These are phyloP conservation scores for Strigamia maritima DNA, from an alignment of 2,888 invertebrate genomes.

Conservation along the genomic window DNA sequence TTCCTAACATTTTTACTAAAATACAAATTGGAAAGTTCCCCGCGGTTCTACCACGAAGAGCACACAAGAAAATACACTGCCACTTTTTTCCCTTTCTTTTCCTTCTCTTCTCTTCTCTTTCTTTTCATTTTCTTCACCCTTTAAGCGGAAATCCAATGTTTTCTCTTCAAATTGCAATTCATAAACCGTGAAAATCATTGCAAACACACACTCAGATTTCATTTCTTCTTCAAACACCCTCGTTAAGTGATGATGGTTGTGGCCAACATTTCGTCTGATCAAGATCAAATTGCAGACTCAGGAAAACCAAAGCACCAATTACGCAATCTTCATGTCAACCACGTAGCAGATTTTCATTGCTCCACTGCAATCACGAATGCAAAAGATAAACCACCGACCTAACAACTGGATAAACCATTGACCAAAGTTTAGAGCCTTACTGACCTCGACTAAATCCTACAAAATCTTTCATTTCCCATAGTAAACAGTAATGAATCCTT, in stretches of 20 bases:
- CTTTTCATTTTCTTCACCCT: background rate
- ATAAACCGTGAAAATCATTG: background rate
- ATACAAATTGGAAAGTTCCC: conserved; percentile 10
- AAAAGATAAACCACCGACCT: background rate
- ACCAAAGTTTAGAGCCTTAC: too few relatives aligned
- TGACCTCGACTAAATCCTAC: too few relatives aligned
- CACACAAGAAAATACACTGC: background rate
- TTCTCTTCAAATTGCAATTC: background rate
- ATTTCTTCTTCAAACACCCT: background rate
- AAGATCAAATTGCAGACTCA: conserved; percentile 6
- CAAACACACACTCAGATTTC: background rate
- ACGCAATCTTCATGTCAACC: background rate
- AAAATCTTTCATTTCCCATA: too few relatives aligned
- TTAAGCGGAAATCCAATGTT: background rate
- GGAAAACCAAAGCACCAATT: background rate
- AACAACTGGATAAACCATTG: too few relatives aligned
- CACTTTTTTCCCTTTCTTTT: background rate
- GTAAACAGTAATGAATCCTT: too few relatives aligned
- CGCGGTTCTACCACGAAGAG: background rate
- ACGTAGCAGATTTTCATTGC: background rate
- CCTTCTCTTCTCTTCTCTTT: background rate
- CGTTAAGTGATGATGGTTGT: background rate
- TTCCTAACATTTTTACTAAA: background rate
- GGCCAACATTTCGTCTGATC: background rate
- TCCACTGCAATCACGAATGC: background rate